Evolutionary conservation across 2,888 invertebrate genomes (phyloP), one percentile per base, ranked within the genome.

Genomic region (Thalpophila matura): DNA sequence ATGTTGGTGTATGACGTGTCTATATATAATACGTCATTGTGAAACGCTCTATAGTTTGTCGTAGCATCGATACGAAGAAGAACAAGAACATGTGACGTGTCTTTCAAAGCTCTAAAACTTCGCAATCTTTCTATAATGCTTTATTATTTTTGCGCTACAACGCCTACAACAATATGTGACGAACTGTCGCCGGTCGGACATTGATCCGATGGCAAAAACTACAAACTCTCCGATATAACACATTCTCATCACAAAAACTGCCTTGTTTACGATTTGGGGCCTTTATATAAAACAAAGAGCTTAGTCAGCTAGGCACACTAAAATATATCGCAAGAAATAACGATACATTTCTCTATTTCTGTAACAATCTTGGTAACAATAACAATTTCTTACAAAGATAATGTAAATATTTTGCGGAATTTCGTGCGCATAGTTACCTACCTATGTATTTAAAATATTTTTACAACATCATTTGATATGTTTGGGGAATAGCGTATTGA

Each of bases 351-450:
- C 5, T 29, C n/a, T 51, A 33, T 42, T 24, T 31, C 22, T 29
- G 62, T 62, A 40, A 27, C 29, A 29, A 12, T 3, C 12, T 29
- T 7, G 1, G 10, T 29, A 5, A 20, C 33, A 63, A 51, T 63
- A 65, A 62, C 33, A 63, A 27, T 49, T 43, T 55, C 9, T 72
- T 61, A 16, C 4, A 27, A 27, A 33, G 4, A 9, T 27, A 18
- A 33, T 14, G 65, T 22, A 46, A 57, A 67, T 67, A 57, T 56
- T 29, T 66, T 45, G 14, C 14, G 22, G 40, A 27, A 64, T 45
- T 38, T 33, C 20, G 12, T 14, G 55, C 42, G n/a, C 1, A 10
- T 14, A 54, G n/a, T 43, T 29, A n/a, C n/a, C n/a, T n/a, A n/a
- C n/a, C n/a, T n/a, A 29, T 26, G n/a, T 43, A n/a, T 20, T 22